Percentiles rank a stretch among this genome's conserved stretches.
Evolutionary conservation across 2,888 invertebrate species (phyloP).

Genomic region (Acholoe squamosa): DNA sequence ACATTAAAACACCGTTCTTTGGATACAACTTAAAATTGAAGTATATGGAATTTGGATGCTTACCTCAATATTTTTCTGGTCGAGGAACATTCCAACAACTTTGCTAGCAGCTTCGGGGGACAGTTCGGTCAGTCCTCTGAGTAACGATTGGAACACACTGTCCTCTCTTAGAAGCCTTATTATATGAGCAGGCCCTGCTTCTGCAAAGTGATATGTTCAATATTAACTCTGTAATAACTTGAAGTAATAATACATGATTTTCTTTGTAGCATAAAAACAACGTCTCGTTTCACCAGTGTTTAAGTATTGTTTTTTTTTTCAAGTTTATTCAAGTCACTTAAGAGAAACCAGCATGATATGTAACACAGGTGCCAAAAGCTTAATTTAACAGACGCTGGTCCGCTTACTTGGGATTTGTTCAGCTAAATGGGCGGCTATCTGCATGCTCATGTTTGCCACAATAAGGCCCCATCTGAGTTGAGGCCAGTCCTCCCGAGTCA

Average conservation of each 20-base stretch:
- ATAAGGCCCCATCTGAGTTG: neutral
- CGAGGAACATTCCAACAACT: neutral
- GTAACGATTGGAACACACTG: neutral
- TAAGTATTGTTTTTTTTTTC: too few species aligned
- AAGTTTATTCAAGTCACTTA: too few species aligned
- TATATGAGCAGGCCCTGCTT: neutral
- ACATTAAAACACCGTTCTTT: too few species aligned
- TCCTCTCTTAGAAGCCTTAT: neutral
- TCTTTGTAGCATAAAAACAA: too few species aligned
- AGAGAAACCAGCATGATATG: too few species aligned
- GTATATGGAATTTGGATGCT: neutral
- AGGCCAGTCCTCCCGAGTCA: neutral
- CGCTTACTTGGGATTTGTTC: conserved; percentile 1
- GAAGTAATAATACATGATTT: too few species aligned
- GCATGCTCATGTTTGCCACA: conserved; percentile 17
- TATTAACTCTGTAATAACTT: neutral
- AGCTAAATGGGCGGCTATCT: neutral
- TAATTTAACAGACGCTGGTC: too few species aligned
- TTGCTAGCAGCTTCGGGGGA: neutral
- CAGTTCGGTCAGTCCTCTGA: neutral
- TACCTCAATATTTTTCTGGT: conserved; percentile 3
- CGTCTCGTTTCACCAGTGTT: too few species aligned
- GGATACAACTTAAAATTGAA: too few species aligned
- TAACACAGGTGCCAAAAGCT: too few species aligned
- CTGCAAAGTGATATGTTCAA: neutral